phyloP scores from a whole-genome alignment of 2,113 vertebrate genomes.

The Sinocyclocheilus maitianheensis region DNA sequence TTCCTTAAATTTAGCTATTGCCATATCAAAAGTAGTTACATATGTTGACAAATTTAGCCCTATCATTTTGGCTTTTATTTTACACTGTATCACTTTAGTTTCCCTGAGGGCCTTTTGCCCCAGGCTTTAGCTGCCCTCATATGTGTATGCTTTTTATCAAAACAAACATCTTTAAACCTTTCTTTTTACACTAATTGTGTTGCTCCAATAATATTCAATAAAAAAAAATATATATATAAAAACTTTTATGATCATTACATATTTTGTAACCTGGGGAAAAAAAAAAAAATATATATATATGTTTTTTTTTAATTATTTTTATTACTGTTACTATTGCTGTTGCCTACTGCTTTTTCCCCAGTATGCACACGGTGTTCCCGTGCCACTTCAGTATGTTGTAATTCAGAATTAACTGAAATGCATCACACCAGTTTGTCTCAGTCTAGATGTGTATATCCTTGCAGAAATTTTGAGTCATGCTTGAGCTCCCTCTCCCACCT shows the following conservation, averaged over 20 bases:
- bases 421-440: not conserved
- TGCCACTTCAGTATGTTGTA: not conserved
- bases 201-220: not conserved
- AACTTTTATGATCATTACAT: not conserved
- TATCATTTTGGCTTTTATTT: not conserved
- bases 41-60: not conserved
- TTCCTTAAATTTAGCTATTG: no score
- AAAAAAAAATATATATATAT: no score
- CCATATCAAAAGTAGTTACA: not conserved
- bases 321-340: no score
- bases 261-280: not conserved
- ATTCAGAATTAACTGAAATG: not conserved
- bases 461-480: conserved; percentile 20
- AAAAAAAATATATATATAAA: no score
- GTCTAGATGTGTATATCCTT: conserved; percentile 7
- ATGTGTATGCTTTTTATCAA: not conserved
- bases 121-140: not conserved
- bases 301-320: no score
- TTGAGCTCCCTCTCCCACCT: conserved; percentile 14
- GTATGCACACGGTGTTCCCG: not conserved
- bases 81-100: not conserved
- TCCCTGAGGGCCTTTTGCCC: not conserved
- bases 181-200: not conserved
- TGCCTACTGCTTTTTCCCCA: no score
- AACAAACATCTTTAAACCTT: conserved; percentile 8